Percentiles rank a stretch among this genome's conserved stretches.
These are phyloP conservation scores for Pantherophis vulpinus DNA, from an alignment of 2,797 vertebrate genomes.

Conservation along the genomic window DNA sequence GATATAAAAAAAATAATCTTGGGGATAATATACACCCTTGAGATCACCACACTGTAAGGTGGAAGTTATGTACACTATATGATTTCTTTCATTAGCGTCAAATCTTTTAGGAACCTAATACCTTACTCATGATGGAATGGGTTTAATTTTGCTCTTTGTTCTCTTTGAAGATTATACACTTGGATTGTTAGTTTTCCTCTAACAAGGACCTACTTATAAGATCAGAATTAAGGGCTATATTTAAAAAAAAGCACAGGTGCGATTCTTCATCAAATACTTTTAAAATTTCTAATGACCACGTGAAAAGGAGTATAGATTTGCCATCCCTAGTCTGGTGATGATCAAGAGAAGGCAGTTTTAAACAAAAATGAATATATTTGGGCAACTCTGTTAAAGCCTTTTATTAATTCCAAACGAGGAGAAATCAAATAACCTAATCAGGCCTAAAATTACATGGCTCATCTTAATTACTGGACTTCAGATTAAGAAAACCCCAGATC, in stretches of 20 bases:
- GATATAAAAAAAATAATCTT: neutral
- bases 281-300: neutral
- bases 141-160: neutral
- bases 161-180: neutral
- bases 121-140: neutral
- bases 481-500: neutral
- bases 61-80: too few species aligned
- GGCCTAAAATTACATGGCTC: neutral
- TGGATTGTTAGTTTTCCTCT: neutral
- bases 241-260: neutral
- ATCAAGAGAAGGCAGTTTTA: neutral
- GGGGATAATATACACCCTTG: neutral
- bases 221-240: neutral
- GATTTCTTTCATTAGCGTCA: neutral
- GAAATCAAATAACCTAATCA: neutral
- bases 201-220: constrained; percentile 32
- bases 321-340: neutral
- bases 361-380: neutral
- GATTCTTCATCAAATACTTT: neutral
- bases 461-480: neutral
- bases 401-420: neutral
- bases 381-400: neutral
- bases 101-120: neutral
- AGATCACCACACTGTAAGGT: neutral
- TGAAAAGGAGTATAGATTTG: neutral